Percentiles rank a stretch among this genome's conserved stretches.
phyloP scores from a whole-genome alignment of 2,797 vertebrate species.

The Phoxinus dragarum region DNA sequence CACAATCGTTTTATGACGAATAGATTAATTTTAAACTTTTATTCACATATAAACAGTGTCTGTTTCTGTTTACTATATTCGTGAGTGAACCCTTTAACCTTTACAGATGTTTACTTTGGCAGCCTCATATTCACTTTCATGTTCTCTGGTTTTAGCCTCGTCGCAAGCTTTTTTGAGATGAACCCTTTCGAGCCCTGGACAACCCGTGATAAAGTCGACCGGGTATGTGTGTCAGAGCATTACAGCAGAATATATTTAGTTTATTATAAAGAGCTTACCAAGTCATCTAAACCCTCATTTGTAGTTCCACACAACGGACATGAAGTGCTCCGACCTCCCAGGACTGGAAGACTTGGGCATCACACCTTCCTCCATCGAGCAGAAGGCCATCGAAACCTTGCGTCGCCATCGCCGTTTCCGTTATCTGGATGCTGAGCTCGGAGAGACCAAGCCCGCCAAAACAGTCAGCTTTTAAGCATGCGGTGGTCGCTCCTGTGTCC shows the following conservation, averaged over 20 bases:
- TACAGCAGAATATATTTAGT: not conserved
- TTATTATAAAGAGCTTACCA: not conserved
- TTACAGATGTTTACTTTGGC: not conserved
- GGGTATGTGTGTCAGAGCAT: slow-evolving; percentile 79
- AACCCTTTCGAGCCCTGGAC: slow-evolving; percentile 92
- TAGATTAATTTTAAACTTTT: not conserved
- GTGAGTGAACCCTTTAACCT: not conserved
- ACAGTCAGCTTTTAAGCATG: slow-evolving; percentile 77
- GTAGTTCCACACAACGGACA: slow-evolving; percentile 90
- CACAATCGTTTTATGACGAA: not conserved
- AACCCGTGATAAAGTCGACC: slow-evolving; percentile 89
- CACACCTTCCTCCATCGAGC: slow-evolving; percentile 82
- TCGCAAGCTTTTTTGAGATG: slow-evolving; percentile 82
- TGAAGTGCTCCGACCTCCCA: slow-evolving; percentile 85
- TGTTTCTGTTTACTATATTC: not conserved
- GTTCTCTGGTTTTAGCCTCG: slow-evolving; percentile 74
- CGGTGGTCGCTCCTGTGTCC: not conserved
- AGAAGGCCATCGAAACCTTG: slow-evolving; percentile 91
- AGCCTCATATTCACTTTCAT: accelerated
- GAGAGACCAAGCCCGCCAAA: slow-evolving; percentile 86
- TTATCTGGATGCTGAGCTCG: slow-evolving; percentile 84
- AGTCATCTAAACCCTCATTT: not conserved
- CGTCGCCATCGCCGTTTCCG: slow-evolving; percentile 90
- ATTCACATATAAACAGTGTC: not conserved
- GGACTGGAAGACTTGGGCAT: slow-evolving; percentile 92